phyloP scores from a whole-genome alignment of 2,888 invertebrate species.

The Ectemnius lituratus region DNA sequence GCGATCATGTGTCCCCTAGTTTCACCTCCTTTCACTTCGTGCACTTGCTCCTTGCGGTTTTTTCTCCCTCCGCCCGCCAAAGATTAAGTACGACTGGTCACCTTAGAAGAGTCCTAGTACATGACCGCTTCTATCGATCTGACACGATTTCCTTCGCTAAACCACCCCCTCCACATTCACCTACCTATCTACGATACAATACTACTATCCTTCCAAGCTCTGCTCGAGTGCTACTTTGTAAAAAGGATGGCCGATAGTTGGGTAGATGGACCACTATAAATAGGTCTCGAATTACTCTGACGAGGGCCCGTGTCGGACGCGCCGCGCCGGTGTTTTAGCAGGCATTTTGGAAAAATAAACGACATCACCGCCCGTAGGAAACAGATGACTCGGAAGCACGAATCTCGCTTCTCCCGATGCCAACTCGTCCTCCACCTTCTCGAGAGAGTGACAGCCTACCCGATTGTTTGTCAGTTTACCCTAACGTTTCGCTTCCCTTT shows the following conservation, averaged over 20 bases:
- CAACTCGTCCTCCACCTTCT: constrained; percentile 54
- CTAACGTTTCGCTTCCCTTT: constrained; percentile 72
- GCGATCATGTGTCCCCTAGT: background rate
- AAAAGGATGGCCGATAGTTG: constrained; percentile 51
- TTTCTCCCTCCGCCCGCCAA: background rate
- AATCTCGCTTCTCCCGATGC: constrained; percentile 49
- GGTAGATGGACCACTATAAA: constrained; percentile 69
- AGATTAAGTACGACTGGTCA: constrained; percentile 6
- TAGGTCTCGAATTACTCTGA: constrained; percentile 70
- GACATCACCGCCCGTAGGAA: constrained; percentile 63
- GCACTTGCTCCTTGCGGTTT: background rate
- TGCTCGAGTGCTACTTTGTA: constrained; percentile 32
- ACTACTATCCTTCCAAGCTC: no score
- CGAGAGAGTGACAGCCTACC: constrained; percentile 74
- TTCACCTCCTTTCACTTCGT: background rate
- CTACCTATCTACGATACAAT: constrained; percentile 17
- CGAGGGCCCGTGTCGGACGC: constrained; percentile 62
- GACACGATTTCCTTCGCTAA: no score
- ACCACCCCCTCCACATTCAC: constrained; percentile 4
- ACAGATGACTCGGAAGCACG: constrained; percentile 71
- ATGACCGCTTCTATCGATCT: no score
- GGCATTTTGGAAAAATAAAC: constrained; percentile 77
- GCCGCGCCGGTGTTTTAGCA: constrained; percentile 71
- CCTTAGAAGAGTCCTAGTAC: background rate
- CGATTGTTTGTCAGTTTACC: constrained; percentile 77